Percentiles rank a stretch among this genome's conserved stretches.
Conservation (phyloP, 2,113 vertebrate species). For the Herpailurus yagouaroundi region DNA sequence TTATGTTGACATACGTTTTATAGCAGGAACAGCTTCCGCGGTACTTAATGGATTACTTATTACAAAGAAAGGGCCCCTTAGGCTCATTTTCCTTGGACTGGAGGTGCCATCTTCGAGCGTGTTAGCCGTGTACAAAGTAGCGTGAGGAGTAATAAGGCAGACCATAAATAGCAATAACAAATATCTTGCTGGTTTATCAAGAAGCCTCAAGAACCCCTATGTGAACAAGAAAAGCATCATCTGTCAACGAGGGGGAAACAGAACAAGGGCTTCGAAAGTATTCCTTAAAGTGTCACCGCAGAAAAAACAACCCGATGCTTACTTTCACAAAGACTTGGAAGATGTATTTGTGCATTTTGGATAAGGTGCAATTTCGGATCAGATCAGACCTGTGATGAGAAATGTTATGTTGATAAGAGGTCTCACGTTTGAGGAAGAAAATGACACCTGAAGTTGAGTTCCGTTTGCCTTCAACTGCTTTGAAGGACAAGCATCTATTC, state of each 20-base stretch:
- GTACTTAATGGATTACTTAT: conserved; percentile 86
- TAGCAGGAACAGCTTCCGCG: conserved; percentile 80
- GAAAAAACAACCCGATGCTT: accelerated
- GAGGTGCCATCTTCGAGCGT: conserved; percentile 46
- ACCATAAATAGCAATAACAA: not conserved
- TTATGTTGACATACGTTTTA: conserved; percentile 84
- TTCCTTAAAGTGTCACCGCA: not conserved
- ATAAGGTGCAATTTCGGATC: not conserved
- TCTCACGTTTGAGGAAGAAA: not conserved
- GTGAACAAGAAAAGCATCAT: not conserved
- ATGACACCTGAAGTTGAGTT: too few relatives aligned
- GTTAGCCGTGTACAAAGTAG: conserved; percentile 53
- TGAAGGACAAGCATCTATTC: accelerated
- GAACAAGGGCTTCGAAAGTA: not conserved
- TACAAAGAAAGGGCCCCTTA: conserved; percentile 81
- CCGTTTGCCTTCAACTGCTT: accelerated
- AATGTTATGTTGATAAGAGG: not conserved
- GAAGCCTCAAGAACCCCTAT: not conserved
- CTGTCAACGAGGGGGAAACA: not conserved
- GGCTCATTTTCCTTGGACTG: conserved; percentile 65
- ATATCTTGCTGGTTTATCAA: not conserved
- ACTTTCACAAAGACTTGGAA: not conserved
- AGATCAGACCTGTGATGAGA: not conserved
- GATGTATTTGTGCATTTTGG: too few relatives aligned
- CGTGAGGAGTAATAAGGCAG: not conserved